phyloP scores from a whole-genome alignment of 1,140 invertebrate genomes.

The Dreissena polymorpha region DNA sequence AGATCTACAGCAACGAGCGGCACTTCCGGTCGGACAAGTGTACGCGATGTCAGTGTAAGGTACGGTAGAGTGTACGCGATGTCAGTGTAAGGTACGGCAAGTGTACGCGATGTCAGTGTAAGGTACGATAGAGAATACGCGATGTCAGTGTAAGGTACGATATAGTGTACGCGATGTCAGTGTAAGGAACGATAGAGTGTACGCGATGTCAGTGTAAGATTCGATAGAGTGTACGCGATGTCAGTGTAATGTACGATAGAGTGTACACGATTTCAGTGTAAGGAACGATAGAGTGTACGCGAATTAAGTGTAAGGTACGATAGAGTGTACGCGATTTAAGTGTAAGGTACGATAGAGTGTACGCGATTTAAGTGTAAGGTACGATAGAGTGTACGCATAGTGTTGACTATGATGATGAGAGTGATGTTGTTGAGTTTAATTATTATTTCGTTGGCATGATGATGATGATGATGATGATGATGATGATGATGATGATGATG shows the following conservation, averaged over 20 bases:
- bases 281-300: not conserved
- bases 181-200: conserved; percentile 81
- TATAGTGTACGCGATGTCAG: conserved; percentile 89
- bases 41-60: conserved; percentile 89
- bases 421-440: no score
- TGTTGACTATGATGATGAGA: no score
- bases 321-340: not conserved
- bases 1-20: conserved; percentile 82
- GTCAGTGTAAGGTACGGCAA: conserved; percentile 82
- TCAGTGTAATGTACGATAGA: not conserved
- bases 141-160: conserved; percentile 81
- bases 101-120: conserved; percentile 91
- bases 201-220: conserved; percentile 62
- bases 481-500: conserved; percentile 3
- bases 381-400: no score
- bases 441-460: no score
- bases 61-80: conserved; percentile 57
- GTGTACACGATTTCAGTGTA: not conserved
- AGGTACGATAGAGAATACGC: conserved; percentile 65
- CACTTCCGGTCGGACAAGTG: conserved; percentile 87
- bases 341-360: not conserved
- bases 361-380: not conserved
- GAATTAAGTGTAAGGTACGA: not conserved
- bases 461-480: not conserved
- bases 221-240: conserved; percentile 43